phyloP scores from a whole-genome alignment of 2,888 invertebrate genomes.

The Bugulina stolonifera region DNA sequence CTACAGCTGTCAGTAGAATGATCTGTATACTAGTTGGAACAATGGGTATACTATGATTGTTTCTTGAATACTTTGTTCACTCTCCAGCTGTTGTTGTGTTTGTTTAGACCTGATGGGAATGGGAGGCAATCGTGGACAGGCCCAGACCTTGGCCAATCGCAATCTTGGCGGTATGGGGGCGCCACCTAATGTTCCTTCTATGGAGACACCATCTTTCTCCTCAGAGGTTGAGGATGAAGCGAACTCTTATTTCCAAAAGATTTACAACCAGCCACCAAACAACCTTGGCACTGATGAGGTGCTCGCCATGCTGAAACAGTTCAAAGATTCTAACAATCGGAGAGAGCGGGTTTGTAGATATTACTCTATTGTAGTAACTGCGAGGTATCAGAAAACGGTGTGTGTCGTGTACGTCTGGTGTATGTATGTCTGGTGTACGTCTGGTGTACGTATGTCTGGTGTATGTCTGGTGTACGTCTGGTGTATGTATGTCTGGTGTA shows the following conservation, averaged over 20 bases:
- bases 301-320: constrained; percentile 86
- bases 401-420: too few relatives aligned
- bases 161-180: neutral
- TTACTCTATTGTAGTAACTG: too few relatives aligned
- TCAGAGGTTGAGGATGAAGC: constrained; percentile 99
- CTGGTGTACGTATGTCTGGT: too few relatives aligned
- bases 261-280: constrained; percentile 90
- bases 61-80: too few relatives aligned
- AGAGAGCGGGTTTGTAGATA: constrained; percentile 67
- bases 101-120: neutral
- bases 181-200: constrained; percentile 55
- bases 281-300: constrained; percentile 92
- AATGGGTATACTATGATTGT: too few relatives aligned
- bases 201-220: constrained; percentile 69
- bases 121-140: neutral
- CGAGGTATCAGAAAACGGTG: too few relatives aligned
- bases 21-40: too few relatives aligned
- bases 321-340: constrained; percentile 81
- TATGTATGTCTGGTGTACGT: too few relatives aligned
- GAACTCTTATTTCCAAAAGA: constrained; percentile 94
- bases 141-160: neutral
- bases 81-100: too few relatives aligned
- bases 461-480: too few relatives aligned
- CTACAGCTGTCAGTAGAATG: too few relatives aligned
- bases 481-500: too few relatives aligned